Percentiles rank a stretch among this genome's conserved stretches.
Conservation (phyloP, 2,113 vertebrate species). For the Amphiprion ocellaris region DNA sequence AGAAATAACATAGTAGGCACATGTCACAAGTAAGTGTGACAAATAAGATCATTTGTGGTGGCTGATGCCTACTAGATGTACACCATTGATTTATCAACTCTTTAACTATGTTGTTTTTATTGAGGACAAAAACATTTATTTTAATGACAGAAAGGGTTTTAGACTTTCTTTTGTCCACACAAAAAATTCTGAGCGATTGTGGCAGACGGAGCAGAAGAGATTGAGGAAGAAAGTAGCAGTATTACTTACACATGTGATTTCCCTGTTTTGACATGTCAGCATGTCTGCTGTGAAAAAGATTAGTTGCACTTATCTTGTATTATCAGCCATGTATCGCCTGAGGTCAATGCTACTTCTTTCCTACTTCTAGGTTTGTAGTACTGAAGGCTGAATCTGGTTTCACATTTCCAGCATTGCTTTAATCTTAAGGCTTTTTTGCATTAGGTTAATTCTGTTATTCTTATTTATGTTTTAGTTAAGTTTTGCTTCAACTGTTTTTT, state of each 20-base stretch:
- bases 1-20: background rate
- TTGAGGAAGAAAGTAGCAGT: background rate
- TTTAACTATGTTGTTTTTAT: background rate
- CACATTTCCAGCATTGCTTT: background rate
- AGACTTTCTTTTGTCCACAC: no score
- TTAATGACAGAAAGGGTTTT: no score
- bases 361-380: no score
- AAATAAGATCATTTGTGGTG: background rate
- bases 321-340: no score
- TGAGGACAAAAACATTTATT: no score
- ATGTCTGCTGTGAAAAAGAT: background rate
- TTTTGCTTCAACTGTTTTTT: background rate
- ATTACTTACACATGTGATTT: background rate
- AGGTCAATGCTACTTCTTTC: no score
- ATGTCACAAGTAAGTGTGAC: background rate
- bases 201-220: background rate
- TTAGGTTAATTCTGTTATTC: background rate
- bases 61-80: background rate
- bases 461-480: background rate
- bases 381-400: background rate
- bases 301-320: background rate
- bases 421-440: background rate
- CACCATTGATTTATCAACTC: background rate
- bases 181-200: background rate
- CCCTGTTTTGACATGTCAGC: background rate